Percentiles rank a stretch among this genome's conserved stretches.
Conservation (phyloP, 2,888 invertebrate genomes). For the Incurvaria masculella region DNA sequence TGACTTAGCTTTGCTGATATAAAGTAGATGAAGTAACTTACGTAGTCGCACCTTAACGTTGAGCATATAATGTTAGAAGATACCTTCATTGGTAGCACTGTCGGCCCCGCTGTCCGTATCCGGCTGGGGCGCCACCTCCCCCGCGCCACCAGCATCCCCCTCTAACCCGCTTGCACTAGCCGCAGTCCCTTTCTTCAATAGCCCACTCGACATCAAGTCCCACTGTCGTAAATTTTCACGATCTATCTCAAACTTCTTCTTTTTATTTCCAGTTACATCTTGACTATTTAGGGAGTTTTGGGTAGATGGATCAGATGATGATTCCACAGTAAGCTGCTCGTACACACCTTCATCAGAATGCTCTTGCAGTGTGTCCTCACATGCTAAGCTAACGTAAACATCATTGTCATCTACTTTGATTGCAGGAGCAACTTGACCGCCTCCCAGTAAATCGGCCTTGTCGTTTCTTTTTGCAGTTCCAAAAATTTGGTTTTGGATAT, state of each 20-base stretch:
- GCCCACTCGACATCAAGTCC: slow-evolving; percentile 84
- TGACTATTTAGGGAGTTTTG: not conserved
- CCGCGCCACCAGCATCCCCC: slow-evolving; percentile 29
- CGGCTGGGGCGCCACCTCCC: slow-evolving; percentile 27
- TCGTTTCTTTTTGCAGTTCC: slow-evolving; percentile 27
- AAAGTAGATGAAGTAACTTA: slow-evolving; percentile 42
- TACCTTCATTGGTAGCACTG: slow-evolving; percentile 51
- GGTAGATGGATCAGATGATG: slow-evolving; percentile 21
- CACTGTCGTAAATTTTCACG: slow-evolving; percentile 84
- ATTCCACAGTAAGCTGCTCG: slow-evolving; percentile 51
- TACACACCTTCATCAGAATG: slow-evolving; percentile 54
- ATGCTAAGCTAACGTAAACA: slow-evolving; percentile 50
- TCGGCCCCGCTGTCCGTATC: slow-evolving; percentile 43
- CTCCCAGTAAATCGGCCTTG: not conserved
- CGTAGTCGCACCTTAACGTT: slow-evolving; percentile 44
- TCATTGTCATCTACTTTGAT: slow-evolving; percentile 45
- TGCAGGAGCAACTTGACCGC: slow-evolving; percentile 18
- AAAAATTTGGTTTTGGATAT: slow-evolving; percentile 50
- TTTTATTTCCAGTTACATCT: slow-evolving; percentile 22
- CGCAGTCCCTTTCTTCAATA: slow-evolving; percentile 52
- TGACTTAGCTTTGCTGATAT: slow-evolving; percentile 44
- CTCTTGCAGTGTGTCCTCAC: slow-evolving; percentile 27
- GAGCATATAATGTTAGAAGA: slow-evolving; percentile 47
- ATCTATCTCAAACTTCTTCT: slow-evolving; percentile 66
- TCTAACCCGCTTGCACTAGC: slow-evolving; percentile 43